Conservation (phyloP, 2,888 invertebrate genomes). For the Celastrina argiolus region DNA sequence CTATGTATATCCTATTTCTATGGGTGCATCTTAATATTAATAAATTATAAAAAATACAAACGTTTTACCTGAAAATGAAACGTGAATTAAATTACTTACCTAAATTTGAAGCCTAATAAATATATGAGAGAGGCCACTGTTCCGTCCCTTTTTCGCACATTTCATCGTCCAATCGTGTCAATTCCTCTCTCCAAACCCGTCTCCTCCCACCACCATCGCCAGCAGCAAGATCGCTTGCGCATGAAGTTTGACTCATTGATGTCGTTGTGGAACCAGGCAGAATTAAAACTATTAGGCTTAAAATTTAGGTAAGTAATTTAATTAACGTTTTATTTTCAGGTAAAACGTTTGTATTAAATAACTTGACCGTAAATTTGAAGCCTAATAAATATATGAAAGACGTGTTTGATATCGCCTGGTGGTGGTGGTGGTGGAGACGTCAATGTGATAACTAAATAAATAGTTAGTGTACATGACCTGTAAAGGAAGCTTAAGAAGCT, state of each 20-base stretch:
- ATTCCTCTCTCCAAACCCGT: too few relatives aligned
- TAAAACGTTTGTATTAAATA: conserved; percentile 20
- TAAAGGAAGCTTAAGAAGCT: conserved; percentile 25
- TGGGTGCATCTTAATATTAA: too few relatives aligned
- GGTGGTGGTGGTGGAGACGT: conserved; percentile 20
- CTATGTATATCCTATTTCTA: too few relatives aligned
- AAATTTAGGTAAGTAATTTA: too few relatives aligned
- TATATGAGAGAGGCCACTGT: conserved; percentile 23
- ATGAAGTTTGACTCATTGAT: too few relatives aligned
- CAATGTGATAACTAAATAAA: conserved; percentile 15
- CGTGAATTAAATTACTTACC: conserved; percentile 21
- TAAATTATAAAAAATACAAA: too few relatives aligned
- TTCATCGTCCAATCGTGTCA: too few relatives aligned
- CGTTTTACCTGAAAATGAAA: neutral
- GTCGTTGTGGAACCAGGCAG: too few relatives aligned
- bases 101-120: conserved; percentile 22
- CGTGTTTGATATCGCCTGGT: conserved; percentile 31
- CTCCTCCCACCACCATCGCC: too few relatives aligned
- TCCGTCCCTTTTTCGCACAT: too few relatives aligned
- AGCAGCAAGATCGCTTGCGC: too few relatives aligned
- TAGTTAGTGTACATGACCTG: conserved; percentile 6
- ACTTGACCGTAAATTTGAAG: conserved; percentile 21
- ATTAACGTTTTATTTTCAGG: neutral
- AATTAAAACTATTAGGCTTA: too few relatives aligned
- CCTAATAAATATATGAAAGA: conserved; percentile 22